Evolutionary conservation across 2,888 invertebrate genomes (phyloP), one percentile per base, ranked within the genome.

Genomic region (Trachelus stipa): DNA sequence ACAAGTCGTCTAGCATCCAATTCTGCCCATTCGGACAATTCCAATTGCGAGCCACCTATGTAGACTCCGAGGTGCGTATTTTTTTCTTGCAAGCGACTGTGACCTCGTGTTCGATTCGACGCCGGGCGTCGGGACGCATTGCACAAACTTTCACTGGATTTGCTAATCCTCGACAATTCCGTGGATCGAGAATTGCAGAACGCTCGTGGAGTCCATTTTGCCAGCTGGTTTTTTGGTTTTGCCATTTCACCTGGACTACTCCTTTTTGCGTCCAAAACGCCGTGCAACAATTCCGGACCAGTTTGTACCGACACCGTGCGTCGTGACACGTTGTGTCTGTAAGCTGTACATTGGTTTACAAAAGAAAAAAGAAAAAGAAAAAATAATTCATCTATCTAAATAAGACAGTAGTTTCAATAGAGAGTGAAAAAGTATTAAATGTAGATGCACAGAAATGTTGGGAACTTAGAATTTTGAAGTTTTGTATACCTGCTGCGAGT

Each of bases 301-400:
- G 88, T 88, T 80, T 88, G 88, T 31, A 86, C 85, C 11, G 86
- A 86, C 12, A 86, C 56, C 0, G 85, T 86, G 68, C 86, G 82
- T 33, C 84, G 82, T 73, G 82, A 79, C 11, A 85, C 77, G 75
- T 81, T 83, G 15, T 75, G 77, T n/a, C 76, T 73, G 78, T 76
- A 71, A 34, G 71, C 71, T 71, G 71, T 12, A 40, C n/a, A 23
- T 37, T 74, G 30, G 23, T 4, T 12, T 35, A 34, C 31, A 73
- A 12, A 33, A 30, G 71, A 40, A 74, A 34, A 77, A 35, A 30
- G 31, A 68, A 56, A 35, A 30, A n/a, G 15, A 40, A 40, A 6
- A 15, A 23, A 40, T 6, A 6, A 6, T 15, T 40, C 2, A 15
- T 6, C 6, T 23, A 56, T 56, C 56, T 9, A 9, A 56, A 23